Evolutionary conservation across 2,797 vertebrate species (phyloP), one percentile per base, ranked within the genome.

Genomic region (Ctenosaura bakeri): DNA sequence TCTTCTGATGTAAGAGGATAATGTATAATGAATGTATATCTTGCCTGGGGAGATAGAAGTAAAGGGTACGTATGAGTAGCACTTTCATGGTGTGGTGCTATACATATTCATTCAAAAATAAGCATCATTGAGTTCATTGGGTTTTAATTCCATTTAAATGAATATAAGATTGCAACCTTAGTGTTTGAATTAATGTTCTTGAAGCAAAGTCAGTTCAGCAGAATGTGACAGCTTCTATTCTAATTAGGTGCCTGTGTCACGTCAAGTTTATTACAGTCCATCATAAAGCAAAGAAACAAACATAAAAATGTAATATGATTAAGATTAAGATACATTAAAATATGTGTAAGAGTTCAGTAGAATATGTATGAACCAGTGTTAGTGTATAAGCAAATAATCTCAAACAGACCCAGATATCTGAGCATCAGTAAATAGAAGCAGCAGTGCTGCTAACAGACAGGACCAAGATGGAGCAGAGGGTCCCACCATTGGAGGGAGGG

Each of bases 11-110:
- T 90, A 74, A 73, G 66, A 81, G 56, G 84, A 81, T 82, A 81
- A 90, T 86, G 12, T 16, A 74, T 81, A 66, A 90, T 26, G 35
- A 50, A 73, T 86, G 26, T 35, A 42, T 59, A 62, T 86, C 24
- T 80, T 74, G 79, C 14, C 14, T 86, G 54, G 35, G 52, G 20
- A 64, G 89, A 46, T 62, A 62, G 66, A 74, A 32, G 7, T 12
- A 64, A 32, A 79, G 20, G 12, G 10, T 4, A 24, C 12, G 13
- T 69, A 9, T 71, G 62, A 7, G 62, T 29, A 42, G n/a, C 20
- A 26, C 10, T 54, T 85, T 56, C 42, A 59, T 12, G 6, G 6
- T 32, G 35, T 20, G 42, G 16, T 62, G 1, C 20, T 76, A 13
- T 54, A 50, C 50, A 56, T 18, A 16, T 3, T 77, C 35, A 9